These are phyloP conservation scores for Herpetotheres cachinnans DNA, from an alignment of 2,113 vertebrate genomes.

Conservation along the genomic window DNA sequence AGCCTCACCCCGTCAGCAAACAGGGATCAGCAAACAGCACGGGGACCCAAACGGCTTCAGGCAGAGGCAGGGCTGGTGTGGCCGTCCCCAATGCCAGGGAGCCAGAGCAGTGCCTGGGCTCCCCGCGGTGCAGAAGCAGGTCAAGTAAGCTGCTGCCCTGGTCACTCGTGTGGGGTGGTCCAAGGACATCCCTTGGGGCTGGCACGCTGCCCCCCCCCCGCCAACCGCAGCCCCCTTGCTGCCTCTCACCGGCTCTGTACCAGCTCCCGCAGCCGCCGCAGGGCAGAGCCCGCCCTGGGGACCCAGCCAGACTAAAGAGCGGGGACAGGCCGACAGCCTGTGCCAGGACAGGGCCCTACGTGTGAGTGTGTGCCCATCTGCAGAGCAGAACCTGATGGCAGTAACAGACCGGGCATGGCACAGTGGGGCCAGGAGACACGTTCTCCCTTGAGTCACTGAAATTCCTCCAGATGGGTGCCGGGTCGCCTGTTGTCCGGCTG, in stretches of 20 bases:
- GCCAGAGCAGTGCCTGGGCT: accelerated
- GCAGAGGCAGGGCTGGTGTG: neutral
- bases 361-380: accelerated
- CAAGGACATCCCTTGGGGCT: too few species aligned
- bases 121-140: neutral
- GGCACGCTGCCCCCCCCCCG: accelerated
- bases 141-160: neutral
- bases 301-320: neutral
- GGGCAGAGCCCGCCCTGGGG: neutral
- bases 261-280: neutral
- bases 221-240: accelerated
- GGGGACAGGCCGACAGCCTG: neutral
- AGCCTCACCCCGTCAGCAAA: constrained; percentile 68
- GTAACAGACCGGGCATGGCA: neutral
- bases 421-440: accelerated
- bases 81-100: neutral
- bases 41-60: neutral
- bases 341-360: neutral
- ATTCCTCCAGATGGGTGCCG: neutral
- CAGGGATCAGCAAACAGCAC: constrained; percentile 52
- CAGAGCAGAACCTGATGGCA: neutral
- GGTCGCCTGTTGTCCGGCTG: neutral
- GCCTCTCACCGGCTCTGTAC: neutral
- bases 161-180: neutral
- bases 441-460: neutral